phyloP scores from a whole-genome alignment of 1,140 invertebrate genomes.

The Harpegnathos saltator region DNA sequence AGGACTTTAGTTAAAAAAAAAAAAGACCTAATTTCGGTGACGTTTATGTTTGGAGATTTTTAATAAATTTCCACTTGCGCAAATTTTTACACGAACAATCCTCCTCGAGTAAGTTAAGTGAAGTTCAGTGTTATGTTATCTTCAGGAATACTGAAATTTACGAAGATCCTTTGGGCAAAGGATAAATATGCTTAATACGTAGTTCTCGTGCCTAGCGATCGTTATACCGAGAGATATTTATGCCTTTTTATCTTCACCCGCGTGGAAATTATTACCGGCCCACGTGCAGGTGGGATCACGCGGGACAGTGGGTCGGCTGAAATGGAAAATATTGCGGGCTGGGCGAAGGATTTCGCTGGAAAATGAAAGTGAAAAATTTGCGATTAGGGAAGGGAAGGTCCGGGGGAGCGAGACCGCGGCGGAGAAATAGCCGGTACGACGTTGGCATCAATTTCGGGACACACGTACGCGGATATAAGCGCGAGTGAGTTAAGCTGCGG shows the following conservation, averaged over 20 bases:
- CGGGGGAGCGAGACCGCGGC: neutral
- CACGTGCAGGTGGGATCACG: neutral
- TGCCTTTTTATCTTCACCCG: neutral
- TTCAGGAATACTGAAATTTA: neutral
- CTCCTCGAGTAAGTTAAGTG: no score
- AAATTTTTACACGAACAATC: neutral
- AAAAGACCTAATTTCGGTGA: no score
- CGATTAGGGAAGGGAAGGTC: neutral
- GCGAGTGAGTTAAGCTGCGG: constrained; percentile 24
- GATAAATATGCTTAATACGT: neutral
- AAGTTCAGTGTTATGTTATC: no score
- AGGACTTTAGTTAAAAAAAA: no score
- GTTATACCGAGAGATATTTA: neutral
- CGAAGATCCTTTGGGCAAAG: neutral
- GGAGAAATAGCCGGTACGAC: constrained; percentile 1
- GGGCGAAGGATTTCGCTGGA: neutral
- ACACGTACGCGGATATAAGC: constrained; percentile 39
- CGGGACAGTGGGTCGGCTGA: neutral
- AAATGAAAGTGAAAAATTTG: constrained; percentile 29
- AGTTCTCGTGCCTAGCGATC: neutral
- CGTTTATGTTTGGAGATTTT: neutral
- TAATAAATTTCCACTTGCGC: no score
- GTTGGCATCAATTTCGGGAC: constrained; percentile 55
- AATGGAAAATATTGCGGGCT: constrained; percentile 3
- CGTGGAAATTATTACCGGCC: neutral